Base-by-base conservation (phyloP, 35 echinoderm and acorn worm genomes). In the Patiria miniata region DNA sequence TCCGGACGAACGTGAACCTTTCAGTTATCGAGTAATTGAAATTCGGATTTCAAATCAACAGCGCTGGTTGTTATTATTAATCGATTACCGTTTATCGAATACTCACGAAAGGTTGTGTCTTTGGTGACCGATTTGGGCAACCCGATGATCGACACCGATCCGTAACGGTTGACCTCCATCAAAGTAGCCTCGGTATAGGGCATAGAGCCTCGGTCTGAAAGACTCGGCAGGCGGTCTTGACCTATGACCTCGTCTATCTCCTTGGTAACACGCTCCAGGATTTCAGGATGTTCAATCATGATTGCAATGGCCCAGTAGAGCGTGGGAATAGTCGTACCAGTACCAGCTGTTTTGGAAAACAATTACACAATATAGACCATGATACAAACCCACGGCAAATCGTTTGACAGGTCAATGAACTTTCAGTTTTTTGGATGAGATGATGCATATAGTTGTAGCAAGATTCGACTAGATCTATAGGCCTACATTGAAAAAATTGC, bases 241-340 rank as follows among this genome's bases (percentile, higher is more conserved):
- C 93, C 93, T 51, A 97, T 89, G 78, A 97, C 94, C 10, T 68
- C 78, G 44, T 97, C 94, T 23, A 97, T 83, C 78, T 97, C 94
- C 33, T 85, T 61, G 14, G 77, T 59, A 15, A 97, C 52, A 26
- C 83, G 91, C 32, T 81, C 78, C 33, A 93, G 87, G 32, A 97
- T 73, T 28, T 93, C 82, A 36, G 90, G 94, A 79, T 86, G 60
- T 47, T 89, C 79, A 58, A 89, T 38, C 36, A 97, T 22, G 18
- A 80, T 77, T 3, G 87, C 83, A 36, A 97, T 16, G 32, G 58
- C 90, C 94, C 94, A 97, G 37, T 89, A 68, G 26, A 97, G 28
- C 8, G 90, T 90, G n/a, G 78, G 78, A 15, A 85, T 77, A 2
- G 87, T 86, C 2, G 94, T 97, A 39, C 90, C 90, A 7, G 83